Conservation (phyloP, 2,113 vertebrate genomes). For the Psettodes erumei region DNA sequence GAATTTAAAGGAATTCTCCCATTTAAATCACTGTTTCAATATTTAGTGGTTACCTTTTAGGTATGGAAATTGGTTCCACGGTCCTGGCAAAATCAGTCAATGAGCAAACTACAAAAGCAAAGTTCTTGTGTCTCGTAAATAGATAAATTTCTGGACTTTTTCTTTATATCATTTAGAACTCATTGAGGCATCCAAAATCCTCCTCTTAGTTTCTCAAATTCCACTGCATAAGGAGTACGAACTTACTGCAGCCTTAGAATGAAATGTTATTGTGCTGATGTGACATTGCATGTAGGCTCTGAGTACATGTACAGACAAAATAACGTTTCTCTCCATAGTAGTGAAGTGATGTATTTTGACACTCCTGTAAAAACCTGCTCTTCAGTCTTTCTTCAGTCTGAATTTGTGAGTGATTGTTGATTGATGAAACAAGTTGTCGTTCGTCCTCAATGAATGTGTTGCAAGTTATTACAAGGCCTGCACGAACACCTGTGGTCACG, state of each 20-base stretch:
- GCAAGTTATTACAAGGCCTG: constrained; percentile 29
- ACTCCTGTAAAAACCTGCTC: not conserved
- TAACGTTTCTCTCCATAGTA: not conserved
- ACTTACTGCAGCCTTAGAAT: too few species aligned
- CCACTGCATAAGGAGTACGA: not conserved
- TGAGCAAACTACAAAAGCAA: not conserved
- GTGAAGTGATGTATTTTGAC: constrained; percentile 7
- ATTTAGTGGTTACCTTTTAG: not conserved
- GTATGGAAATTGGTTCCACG: not conserved
- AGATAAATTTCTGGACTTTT: not conserved
- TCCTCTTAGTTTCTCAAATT: not conserved
- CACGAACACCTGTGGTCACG: constrained; percentile 33
- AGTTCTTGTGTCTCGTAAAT: not conserved
- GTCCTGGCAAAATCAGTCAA: too few species aligned
- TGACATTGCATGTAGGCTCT: not conserved
- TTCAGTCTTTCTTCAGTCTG: constrained; percentile 3
- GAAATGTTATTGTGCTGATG: not conserved
- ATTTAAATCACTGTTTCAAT: not conserved
- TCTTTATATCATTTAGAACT: not conserved
- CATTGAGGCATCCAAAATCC: not conserved
- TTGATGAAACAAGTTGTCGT: constrained; percentile 31
- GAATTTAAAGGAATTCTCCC: not conserved
- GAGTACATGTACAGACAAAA: not conserved
- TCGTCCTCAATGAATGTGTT: constrained; percentile 30
- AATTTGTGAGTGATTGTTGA: constrained; percentile 33